Evolutionary conservation across 2,888 invertebrate genomes (phyloP), one percentile per base, ranked within the genome.

Genomic region (Vanessa cardui): DNA sequence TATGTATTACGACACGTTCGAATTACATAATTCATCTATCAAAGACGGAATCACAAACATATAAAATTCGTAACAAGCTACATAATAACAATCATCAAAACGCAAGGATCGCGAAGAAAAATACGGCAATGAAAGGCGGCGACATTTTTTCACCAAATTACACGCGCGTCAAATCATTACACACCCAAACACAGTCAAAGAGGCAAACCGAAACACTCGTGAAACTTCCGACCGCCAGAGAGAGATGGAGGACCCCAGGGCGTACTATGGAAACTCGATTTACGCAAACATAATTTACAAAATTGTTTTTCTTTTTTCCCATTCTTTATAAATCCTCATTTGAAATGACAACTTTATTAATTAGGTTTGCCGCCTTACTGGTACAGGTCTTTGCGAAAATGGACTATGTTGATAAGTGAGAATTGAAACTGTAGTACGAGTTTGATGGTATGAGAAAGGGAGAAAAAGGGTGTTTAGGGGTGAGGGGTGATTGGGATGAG

Each of bases 101-200:
- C 74, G 78, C 80, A 78, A 80, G 79, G 77, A 81, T 77, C 78
- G 77, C 77, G 78, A 80, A 81, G 84, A 81, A 84, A 81, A 79
- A 80, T 76, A 74, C 70, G 70, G 74, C 73, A 73, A 73, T 78
- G 79, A 78, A 83, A 81, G 82, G 75, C 76, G 80, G 80, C 79
- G 86, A 86, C 89, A 88, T 89, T 90, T 90, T 90, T 91, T 89
- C 87, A 86, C 80, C 83, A 86, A 89, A 90, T 90, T 90, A 89
- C 86, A 82, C 88, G 85, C 82, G 82, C 84, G 84, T 86, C 88
- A 85, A 92, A 90, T 92, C 88, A 91, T 91, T 92, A 90, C 89
- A 88, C 89, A 88, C 89, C 88, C 87, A 89, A 91, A 92, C 90
- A 89, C 87, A 91, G 89, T 88, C 90, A 87, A 89, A 91, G 90